Evolutionary conservation across 2,113 vertebrate species (phyloP).

Genomic region (Oryzias melastigma): DNA sequence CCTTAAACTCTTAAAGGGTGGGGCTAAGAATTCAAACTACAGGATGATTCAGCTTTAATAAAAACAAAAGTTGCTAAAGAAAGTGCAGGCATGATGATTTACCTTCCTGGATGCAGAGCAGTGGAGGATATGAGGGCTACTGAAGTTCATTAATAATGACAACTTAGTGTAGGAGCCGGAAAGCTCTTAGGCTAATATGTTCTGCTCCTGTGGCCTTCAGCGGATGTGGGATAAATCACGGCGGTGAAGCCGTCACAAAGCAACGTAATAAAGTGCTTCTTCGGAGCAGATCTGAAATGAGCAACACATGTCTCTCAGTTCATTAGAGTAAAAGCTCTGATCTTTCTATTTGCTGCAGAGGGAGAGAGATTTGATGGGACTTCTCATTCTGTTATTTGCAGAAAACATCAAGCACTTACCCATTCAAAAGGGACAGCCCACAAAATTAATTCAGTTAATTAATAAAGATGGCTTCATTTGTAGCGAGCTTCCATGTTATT

Average conservation of each 20-base stretch:
- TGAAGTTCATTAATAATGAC: conserved; percentile 59
- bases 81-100: not conserved
- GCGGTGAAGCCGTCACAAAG: conserved; percentile 2
- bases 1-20: no score
- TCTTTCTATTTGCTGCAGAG: conserved; percentile 54
- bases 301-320: conserved; percentile 44
- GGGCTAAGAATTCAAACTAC: no score
- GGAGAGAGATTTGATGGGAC: conserved; percentile 30
- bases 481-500: conserved; percentile 21
- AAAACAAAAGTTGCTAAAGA: not conserved
- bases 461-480: conserved; percentile 14
- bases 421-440: not conserved
- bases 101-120: conserved; percentile 25
- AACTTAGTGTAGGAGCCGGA: conserved; percentile 57
- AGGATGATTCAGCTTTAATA: no score
- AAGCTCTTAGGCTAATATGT: conserved; percentile 63
- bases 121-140: conserved; percentile 36
- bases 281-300: conserved; percentile 19
- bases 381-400: conserved; percentile 33
- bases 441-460: conserved; percentile 2
- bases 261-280: conserved; percentile 42
- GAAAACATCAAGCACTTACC: conserved; percentile 8
- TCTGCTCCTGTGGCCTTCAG: conserved; percentile 47
- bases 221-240: conserved; percentile 65
- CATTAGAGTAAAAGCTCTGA: conserved; percentile 65